Evolutionary conservation across 2,888 invertebrate genomes (phyloP).

Genomic region (Drosophila infuscata): DNA sequence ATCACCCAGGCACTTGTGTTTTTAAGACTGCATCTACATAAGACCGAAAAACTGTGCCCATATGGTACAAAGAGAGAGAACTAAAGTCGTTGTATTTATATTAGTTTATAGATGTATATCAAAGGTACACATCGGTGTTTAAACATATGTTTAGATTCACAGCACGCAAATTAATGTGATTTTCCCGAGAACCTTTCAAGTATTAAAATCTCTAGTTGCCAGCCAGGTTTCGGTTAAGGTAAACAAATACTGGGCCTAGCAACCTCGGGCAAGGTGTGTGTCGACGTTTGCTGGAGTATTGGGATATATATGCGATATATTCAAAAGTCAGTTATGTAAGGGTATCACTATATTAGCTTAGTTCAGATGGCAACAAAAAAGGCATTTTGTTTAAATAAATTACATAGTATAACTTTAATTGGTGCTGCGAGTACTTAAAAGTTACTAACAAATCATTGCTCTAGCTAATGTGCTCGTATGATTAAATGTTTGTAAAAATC

Average conservation of each 20-base stretch:
- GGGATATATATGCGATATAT: not conserved
- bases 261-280: not conserved
- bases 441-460: not conserved
- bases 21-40: not conserved
- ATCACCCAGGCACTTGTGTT: not conserved
- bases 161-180: not conserved
- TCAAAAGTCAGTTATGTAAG: not conserved
- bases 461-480: not conserved
- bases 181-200: not conserved
- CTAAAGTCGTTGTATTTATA: not conserved
- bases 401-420: too few relatives aligned
- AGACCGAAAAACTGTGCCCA: not conserved
- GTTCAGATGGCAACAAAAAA: too few relatives aligned
- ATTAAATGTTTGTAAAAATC: not conserved
- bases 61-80: not conserved
- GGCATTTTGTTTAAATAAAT: not conserved
- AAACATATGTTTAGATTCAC: not conserved
- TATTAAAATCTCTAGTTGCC: not conserved
- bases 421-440: not conserved
- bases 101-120: too few relatives aligned
- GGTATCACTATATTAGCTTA: not conserved
- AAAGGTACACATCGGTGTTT: not conserved
- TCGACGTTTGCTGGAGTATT: not conserved
- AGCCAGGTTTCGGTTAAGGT: not conserved
- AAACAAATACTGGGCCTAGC: not conserved